phyloP scores from a whole-genome alignment of 1,140 invertebrate species.

The Tyrophagus putrescentiae region DNA sequence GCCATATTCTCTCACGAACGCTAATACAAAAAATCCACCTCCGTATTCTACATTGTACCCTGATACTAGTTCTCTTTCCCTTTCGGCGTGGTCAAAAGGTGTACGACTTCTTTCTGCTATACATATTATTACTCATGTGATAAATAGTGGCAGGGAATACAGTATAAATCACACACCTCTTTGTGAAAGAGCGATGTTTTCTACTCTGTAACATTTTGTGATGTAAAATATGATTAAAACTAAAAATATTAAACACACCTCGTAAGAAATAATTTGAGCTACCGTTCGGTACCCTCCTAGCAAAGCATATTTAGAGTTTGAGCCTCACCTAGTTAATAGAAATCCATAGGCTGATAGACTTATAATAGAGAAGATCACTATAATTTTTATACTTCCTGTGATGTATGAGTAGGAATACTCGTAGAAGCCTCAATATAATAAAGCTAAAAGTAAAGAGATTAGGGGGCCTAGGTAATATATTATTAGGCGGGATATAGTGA shows the following conservation, averaged over 20 bases:
- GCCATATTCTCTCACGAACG: conserved; percentile 54
- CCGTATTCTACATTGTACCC: conserved; percentile 59
- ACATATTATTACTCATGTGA: conserved; percentile 42
- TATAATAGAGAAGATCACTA: conserved; percentile 41
- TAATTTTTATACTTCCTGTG: conserved; percentile 37
- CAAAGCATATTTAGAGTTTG: conserved; percentile 49
- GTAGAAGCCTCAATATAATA: conserved; percentile 40
- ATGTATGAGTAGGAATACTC: conserved; percentile 35
- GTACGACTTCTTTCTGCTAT: conserved; percentile 54
- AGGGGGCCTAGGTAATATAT: conserved; percentile 43
- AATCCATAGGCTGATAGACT: conserved; percentile 43
- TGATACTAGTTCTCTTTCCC: conserved; percentile 55
- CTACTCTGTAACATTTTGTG: conserved; percentile 33
- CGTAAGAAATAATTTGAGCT: conserved; percentile 52
- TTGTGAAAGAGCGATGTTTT: conserved; percentile 33
- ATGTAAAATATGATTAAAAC: conserved; percentile 39
- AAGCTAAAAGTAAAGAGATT: conserved; percentile 40
- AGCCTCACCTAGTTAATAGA: conserved; percentile 45
- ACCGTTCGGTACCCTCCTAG: conserved; percentile 45
- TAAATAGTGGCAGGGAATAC: conserved; percentile 37
- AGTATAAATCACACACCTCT: conserved; percentile 38
- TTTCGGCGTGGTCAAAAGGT: conserved; percentile 60
- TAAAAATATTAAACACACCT: conserved; percentile 44
- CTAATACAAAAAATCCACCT: conserved; percentile 48
- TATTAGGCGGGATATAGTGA: conserved; percentile 37